Percentiles rank a stretch among this genome's conserved stretches.
These are phyloP conservation scores for Macroglossus sobrinus DNA, from an alignment of 2,113 vertebrate genomes.

Conservation along the genomic window DNA sequence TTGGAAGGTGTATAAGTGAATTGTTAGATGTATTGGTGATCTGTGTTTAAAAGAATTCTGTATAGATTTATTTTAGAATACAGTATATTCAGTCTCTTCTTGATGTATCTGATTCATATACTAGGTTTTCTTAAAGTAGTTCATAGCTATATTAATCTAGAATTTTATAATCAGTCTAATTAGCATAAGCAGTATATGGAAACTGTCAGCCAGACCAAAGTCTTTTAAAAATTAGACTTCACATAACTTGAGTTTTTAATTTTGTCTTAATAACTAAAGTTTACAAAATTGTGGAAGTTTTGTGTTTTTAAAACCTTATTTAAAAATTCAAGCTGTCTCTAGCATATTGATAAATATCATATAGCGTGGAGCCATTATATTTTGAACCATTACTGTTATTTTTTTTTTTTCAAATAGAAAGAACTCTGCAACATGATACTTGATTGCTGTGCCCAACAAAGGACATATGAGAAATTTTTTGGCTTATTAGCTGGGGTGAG, in stretches of 20 bases:
- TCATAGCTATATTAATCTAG: slow-evolving; percentile 18
- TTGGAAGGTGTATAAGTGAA: not conserved
- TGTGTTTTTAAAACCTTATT: slow-evolving; percentile 24
- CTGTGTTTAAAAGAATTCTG: slow-evolving; percentile 15
- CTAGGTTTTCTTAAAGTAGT: slow-evolving; percentile 29
- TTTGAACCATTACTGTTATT: slow-evolving; percentile 31
- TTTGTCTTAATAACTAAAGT: slow-evolving; percentile 24
- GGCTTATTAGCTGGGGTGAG: slow-evolving; percentile 97
- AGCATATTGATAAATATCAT: not conserved
- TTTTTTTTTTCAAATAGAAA: slow-evolving; percentile 86
- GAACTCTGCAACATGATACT: slow-evolving; percentile 99
- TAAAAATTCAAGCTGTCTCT: not conserved
- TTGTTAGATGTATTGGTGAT: slow-evolving; percentile 31
- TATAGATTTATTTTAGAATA: not conserved
- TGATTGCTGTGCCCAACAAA: slow-evolving; percentile 98
- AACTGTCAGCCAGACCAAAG: not conserved
- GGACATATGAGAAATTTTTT: slow-evolving; percentile 99
- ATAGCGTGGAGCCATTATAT: slow-evolving; percentile 60
- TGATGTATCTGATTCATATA: not conserved
- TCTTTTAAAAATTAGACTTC: slow-evolving; percentile 18
- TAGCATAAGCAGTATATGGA: slow-evolving; percentile 22
- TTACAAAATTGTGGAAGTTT: slow-evolving; percentile 14
- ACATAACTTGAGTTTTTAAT: not conserved
- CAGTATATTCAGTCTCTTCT: not conserved
- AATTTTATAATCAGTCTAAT: slow-evolving; percentile 43